A percentile compares a stretch with the other conserved stretches of the same genome.
phyloP scores from a whole-genome alignment of 2,797 vertebrate genomes.

The Garrulus glandarius region DNA sequence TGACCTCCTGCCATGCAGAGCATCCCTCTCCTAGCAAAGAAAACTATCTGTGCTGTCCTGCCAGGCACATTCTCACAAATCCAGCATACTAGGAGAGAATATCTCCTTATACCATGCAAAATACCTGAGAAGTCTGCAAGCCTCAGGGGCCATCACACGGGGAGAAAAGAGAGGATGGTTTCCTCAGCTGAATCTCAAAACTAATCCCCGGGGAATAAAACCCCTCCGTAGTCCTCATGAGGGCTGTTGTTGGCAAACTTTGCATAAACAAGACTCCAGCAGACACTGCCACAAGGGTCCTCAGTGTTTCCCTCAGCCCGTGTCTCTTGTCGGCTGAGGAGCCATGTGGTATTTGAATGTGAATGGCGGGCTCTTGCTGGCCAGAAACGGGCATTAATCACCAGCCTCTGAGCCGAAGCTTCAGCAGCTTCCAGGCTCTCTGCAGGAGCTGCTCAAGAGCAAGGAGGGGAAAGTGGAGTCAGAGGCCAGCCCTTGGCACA shows the following conservation, averaged over 20 bases:
- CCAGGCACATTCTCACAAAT: not conserved
- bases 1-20: not conserved
- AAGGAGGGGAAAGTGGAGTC: not conserved
- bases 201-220: not conserved
- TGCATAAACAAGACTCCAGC: not conserved
- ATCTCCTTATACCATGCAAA: not conserved
- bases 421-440: slow-evolving; percentile 14
- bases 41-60: not conserved
- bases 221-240: rapidly evolving
- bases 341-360: slow-evolving; percentile 30
- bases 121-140: not conserved
- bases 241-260: slow-evolving; percentile 34
- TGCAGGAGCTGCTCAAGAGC: not conserved
- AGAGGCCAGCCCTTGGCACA: not conserved
- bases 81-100: not conserved
- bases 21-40: not conserved
- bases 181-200: not conserved
- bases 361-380: not conserved
- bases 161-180: not conserved
- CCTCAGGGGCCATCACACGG: not conserved
- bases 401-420: not conserved
- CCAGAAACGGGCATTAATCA: slow-evolving; percentile 9
- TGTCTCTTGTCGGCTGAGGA: slow-evolving; percentile 4
- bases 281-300: not conserved
- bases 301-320: not conserved